These are phyloP conservation scores for Lepisosteus oculatus DNA, from an alignment of 2,113 vertebrate genomes.

Conservation along the genomic window DNA sequence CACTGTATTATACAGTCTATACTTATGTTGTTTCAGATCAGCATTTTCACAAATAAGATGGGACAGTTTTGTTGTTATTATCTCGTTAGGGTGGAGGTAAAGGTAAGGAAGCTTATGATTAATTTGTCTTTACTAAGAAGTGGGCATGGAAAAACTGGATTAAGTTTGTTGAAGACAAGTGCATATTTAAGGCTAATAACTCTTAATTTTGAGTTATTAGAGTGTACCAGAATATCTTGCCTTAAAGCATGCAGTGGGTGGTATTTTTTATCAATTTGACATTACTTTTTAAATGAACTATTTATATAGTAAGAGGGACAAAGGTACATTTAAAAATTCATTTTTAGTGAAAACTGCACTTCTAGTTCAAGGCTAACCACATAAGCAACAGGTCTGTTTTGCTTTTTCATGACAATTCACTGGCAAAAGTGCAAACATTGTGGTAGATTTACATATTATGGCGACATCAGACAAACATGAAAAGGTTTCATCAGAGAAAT, in stretches of 20 bases:
- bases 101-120: constrained; percentile 1
- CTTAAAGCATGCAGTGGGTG: too few species aligned
- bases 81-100: neutral
- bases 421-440: constrained; percentile 22
- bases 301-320: too few species aligned
- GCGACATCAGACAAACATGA: constrained; percentile 37
- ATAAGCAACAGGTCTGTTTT: constrained; percentile 3
- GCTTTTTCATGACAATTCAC: neutral
- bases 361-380: neutral
- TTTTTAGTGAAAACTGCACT: too few species aligned
- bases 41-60: neutral
- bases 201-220: too few species aligned
- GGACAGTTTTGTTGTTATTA: neutral
- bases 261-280: too few species aligned
- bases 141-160: constrained; percentile 4
- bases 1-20: too few species aligned
- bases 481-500: neutral
- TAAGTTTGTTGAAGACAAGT: neutral
- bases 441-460: constrained; percentile 37
- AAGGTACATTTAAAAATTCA: too few species aligned
- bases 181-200: too few species aligned
- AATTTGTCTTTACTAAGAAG: constrained; percentile 1
- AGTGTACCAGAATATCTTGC: too few species aligned
- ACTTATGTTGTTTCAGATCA: too few species aligned
- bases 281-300: too few species aligned